Conservation (phyloP, 2,888 invertebrate species). For the Andrena bicolor region DNA sequence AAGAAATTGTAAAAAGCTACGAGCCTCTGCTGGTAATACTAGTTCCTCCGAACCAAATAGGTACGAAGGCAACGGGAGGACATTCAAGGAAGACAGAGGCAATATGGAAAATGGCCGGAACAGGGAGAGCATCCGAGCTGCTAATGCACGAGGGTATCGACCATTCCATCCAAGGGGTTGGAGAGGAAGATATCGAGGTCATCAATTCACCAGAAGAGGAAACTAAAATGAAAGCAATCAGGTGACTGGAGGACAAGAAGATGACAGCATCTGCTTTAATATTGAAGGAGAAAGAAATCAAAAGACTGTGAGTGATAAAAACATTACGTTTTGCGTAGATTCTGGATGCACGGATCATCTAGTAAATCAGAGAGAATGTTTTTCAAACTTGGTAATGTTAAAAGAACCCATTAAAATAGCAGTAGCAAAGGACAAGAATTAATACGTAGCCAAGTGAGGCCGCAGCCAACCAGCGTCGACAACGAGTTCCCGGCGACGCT, state of each 20-base stretch:
- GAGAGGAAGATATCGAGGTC: too few relatives aligned
- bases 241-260: not conserved
- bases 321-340: slow-evolving; percentile 25
- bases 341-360: slow-evolving; percentile 40
- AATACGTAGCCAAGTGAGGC: too few relatives aligned
- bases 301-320: not conserved
- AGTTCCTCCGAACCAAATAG: too few relatives aligned
- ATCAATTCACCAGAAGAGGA: not conserved
- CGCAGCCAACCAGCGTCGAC: too few relatives aligned
- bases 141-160: not conserved
- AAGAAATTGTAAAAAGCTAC: too few relatives aligned
- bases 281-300: too few relatives aligned
- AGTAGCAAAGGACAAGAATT: slow-evolving; percentile 12
- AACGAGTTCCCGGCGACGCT: too few relatives aligned
- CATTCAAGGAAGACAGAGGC: too few relatives aligned
- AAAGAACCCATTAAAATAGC: slow-evolving; percentile 14
- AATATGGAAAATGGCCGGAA: too few relatives aligned
- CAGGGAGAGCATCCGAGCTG: too few relatives aligned
- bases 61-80: too few relatives aligned
- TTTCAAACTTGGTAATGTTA: slow-evolving; percentile 13
- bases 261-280: slow-evolving; percentile 5
- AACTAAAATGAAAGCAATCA: not conserved
- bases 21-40: too few relatives aligned
- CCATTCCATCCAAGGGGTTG: not conserved
- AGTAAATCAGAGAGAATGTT: slow-evolving; percentile 13